Evolutionary conservation across 2,888 invertebrate genomes (phyloP).

Genomic region (Auanema freiburgensis): DNA sequence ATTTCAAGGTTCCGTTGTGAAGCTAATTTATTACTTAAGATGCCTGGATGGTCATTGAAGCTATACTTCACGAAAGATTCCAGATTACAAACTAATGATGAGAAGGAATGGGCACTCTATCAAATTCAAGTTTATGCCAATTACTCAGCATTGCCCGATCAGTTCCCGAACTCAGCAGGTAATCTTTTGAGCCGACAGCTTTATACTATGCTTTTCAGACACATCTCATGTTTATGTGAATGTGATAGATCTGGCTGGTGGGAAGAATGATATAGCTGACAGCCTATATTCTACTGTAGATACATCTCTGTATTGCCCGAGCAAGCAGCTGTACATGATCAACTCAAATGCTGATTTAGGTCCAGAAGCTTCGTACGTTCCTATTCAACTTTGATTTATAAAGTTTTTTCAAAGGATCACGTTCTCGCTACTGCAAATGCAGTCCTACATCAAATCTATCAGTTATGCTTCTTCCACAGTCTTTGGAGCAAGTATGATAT

Average conservation of each 20-base stretch:
- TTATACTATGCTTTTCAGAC: neutral
- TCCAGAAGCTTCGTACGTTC: constrained; percentile 33
- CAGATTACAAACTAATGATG: constrained; percentile 28
- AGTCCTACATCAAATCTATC: constrained; percentile 29
- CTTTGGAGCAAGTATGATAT: constrained; percentile 17
- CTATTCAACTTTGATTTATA: neutral
- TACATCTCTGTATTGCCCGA: constrained; percentile 38
- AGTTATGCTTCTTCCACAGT: neutral
- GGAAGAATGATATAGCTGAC: constrained; percentile 19
- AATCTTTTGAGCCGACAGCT: constrained; percentile 1
- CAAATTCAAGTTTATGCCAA: constrained; percentile 41
- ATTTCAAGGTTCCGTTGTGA: no score
- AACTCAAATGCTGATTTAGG: constrained; percentile 31
- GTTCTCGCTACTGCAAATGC: constrained; percentile 31
- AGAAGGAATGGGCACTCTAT: constrained; percentile 29
- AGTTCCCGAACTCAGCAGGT: constrained; percentile 34
- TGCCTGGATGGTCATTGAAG: constrained; percentile 14
- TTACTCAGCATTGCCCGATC: constrained; percentile 24
- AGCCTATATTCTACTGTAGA: constrained; percentile 24
- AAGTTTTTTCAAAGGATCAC: constrained; percentile 29
- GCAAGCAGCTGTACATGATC: constrained; percentile 39
- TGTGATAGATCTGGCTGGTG: constrained; percentile 1
- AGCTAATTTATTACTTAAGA: neutral
- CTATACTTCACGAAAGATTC: constrained; percentile 14
- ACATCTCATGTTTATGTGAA: constrained; percentile 5